Conservation (phyloP, 2,113 vertebrate species). For the Coturnix japonica region DNA sequence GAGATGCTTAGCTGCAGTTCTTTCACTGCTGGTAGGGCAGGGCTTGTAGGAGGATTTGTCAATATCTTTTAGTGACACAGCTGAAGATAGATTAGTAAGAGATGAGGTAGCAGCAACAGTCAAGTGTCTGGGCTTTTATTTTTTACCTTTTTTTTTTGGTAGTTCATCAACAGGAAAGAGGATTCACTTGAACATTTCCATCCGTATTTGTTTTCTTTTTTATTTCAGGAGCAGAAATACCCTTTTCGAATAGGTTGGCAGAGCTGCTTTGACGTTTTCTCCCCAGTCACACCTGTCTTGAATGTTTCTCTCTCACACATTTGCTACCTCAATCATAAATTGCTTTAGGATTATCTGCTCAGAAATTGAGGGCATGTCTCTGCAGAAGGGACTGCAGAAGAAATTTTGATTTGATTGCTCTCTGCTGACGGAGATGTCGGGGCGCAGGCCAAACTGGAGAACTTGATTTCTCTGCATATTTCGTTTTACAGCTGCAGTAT, state of each 20-base stretch:
- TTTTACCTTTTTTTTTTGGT: background rate
- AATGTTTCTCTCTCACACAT: background rate
- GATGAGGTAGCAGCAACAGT: background rate
- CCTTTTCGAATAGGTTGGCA: background rate
- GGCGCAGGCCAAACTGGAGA: background rate
- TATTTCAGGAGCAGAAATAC: background rate
- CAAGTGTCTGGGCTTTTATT: background rate
- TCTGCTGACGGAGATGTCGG: background rate
- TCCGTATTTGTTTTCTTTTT: background rate
- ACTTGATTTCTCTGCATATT: background rate
- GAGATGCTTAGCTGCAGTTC: background rate
- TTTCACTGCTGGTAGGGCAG: background rate
- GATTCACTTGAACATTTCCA: background rate
- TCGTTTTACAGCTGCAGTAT: background rate
- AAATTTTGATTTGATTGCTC: conserved; percentile 12
- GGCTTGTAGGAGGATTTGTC: background rate
- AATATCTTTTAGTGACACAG: background rate
- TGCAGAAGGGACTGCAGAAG: background rate
- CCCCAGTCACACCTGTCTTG: background rate
- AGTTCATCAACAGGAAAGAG: background rate
- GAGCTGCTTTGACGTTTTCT: background rate
- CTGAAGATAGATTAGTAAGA: conserved; percentile 5
- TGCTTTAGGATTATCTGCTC: background rate
- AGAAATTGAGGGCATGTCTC: conserved; percentile 14
- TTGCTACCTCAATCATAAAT: background rate